A percentile compares a stretch with the other conserved stretches of the same genome.
Evolutionary conservation across 30 jellyfish, hydroid and myxozoan species (phyloP).

Genomic region (Turritopsis dohrnii): DNA sequence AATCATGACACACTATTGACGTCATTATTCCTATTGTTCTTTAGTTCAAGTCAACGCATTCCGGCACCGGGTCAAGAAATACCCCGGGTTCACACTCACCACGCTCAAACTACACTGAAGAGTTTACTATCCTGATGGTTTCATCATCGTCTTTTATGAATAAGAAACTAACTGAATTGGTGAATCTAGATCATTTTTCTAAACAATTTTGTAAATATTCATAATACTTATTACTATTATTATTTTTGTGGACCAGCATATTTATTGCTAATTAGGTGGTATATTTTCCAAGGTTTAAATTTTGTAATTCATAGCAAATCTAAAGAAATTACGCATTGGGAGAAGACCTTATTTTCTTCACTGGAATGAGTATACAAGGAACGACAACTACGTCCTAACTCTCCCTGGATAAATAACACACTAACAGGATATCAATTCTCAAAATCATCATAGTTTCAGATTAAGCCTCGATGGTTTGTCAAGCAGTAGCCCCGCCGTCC

Average conservation of each 20-base stretch:
- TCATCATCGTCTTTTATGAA: too few species aligned
- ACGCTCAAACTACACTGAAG: conserved; percentile 73
- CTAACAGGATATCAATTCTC: too few species aligned
- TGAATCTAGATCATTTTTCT: background rate
- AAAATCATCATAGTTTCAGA: too few species aligned
- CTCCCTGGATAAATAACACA: too few species aligned
- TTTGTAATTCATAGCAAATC: background rate
- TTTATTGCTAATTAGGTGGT: background rate
- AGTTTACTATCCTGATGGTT: conserved; percentile 46
- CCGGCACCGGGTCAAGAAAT: conserved; percentile 99
- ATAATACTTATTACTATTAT: background rate
- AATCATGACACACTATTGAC: too few species aligned
- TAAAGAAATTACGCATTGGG: background rate
- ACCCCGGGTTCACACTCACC: conserved; percentile 88
- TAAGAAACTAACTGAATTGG: background rate
- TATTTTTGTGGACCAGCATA: background rate
- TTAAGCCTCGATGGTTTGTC: too few species aligned
- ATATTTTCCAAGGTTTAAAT: background rate
- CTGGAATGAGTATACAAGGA: too few species aligned
- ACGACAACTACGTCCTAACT: too few species aligned
- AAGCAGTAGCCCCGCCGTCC: too few species aligned
- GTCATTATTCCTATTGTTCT: too few species aligned
- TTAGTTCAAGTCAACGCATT: conserved; percentile 35
- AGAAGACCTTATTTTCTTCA: background rate
- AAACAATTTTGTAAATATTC: background rate